phyloP scores from a whole-genome alignment of 2,888 invertebrate genomes.

The Cylindroiulus punctatus region DNA sequence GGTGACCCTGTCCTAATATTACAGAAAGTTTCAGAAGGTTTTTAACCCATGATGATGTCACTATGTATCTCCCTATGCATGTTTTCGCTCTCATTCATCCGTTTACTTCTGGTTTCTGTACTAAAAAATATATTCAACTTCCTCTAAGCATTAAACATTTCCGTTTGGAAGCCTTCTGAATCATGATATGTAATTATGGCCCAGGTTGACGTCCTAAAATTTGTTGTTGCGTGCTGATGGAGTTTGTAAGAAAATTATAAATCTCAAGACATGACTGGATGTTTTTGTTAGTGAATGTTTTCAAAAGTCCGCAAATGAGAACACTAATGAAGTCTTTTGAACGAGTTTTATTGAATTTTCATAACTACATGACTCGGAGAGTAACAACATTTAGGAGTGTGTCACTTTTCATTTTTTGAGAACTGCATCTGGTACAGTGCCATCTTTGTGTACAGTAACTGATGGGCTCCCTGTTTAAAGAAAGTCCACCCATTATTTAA shows the following conservation, averaged over 20 bases:
- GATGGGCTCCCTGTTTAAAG: neutral
- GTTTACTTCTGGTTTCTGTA: slow-evolving; percentile 14
- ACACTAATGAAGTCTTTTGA: neutral
- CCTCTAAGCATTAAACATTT: slow-evolving; percentile 3
- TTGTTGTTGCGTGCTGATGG: neutral
- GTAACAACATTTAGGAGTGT: neutral
- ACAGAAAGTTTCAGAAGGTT: neutral
- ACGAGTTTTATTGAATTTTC: neutral
- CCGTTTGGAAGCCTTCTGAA: neutral
- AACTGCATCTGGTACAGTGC: neutral
- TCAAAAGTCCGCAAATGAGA: no score
- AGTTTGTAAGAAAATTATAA: neutral
- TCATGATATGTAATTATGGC: neutral
- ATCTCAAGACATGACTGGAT: no score
- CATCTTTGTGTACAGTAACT: neutral
- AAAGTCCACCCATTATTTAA: neutral
- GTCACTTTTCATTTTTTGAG: neutral
- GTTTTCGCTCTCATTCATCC: slow-evolving; percentile 41
- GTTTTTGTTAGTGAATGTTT: no score
- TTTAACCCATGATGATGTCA: slow-evolving; percentile 24
- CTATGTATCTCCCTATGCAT: neutral
- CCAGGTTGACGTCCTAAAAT: neutral
- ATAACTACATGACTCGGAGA: neutral
- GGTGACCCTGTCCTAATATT: slow-evolving; percentile 47
- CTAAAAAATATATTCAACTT: slow-evolving; percentile 19